phyloP scores from a whole-genome alignment of 2,113 vertebrate species.

The Variabilichromis moorii region DNA sequence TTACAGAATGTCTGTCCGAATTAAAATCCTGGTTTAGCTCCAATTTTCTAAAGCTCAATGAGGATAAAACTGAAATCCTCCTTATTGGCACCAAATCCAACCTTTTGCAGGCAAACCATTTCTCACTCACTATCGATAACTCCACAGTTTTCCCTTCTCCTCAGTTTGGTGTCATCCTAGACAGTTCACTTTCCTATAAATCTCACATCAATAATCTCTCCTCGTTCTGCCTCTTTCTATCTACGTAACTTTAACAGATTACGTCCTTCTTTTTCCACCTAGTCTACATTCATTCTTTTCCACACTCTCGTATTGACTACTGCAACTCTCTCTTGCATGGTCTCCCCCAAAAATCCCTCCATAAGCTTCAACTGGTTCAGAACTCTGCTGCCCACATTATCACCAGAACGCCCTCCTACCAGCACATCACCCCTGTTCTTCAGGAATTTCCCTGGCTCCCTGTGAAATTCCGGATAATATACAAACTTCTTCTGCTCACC shows the following conservation, averaged over 20 bases:
- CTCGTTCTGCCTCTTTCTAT: fast-evolving
- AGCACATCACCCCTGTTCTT: neutral
- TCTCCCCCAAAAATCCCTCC: neutral
- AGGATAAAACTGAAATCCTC: neutral
- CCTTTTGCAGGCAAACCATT: neutral
- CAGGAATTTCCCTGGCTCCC: neutral
- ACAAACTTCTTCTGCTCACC: neutral
- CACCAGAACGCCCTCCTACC: fast-evolving
- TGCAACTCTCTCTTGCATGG: neutral
- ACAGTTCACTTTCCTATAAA: neutral
- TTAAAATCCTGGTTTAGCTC: neutral
- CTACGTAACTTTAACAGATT: neutral
- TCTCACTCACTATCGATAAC: neutral
- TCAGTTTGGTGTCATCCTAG: neutral
- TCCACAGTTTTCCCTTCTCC: neutral
- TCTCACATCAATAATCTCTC: neutral
- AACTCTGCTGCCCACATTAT: neutral
- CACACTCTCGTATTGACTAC: neutral
- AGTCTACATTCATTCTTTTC: neutral
- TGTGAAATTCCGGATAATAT: neutral
- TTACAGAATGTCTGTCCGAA: neutral
- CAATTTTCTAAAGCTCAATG: neutral
- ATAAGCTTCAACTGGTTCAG: neutral
- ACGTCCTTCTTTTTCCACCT: neutral
- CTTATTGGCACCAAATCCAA: neutral